Conservation (phyloP, 2,888 invertebrate genomes). For the Pasiphila rectangulata region DNA sequence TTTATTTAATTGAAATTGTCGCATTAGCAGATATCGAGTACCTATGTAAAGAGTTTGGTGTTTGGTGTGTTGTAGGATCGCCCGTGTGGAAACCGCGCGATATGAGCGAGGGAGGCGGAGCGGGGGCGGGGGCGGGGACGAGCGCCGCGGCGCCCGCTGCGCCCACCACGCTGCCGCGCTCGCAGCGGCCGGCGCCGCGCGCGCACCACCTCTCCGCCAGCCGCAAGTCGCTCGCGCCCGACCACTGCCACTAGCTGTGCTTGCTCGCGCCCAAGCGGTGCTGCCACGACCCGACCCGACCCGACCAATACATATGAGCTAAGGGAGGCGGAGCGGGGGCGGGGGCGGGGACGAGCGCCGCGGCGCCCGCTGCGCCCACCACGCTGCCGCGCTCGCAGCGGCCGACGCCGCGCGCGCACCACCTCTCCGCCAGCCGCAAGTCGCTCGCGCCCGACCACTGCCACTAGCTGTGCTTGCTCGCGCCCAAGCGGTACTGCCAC, state of each 20-base stretch:
- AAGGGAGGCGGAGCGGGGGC: conserved; percentile 80
- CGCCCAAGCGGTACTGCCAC: too few relatives aligned
- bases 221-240: conserved; percentile 79
- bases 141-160: conserved; percentile 43
- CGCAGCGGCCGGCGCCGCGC: conserved; percentile 71
- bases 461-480: too few relatives aligned
- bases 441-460: conserved; percentile 77
- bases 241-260: conserved; percentile 64
- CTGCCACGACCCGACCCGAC: too few relatives aligned
- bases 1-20: conserved; percentile 49
- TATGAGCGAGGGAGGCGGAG: conserved; percentile 77
- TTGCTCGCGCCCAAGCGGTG: not conserved
- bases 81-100: conserved; percentile 99
- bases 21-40: conserved; percentile 44
- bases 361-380: conserved; percentile 32
- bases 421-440: conserved; percentile 78
- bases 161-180: conserved; percentile 72
- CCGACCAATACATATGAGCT: too few relatives aligned
- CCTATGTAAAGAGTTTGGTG: conserved; percentile 79
- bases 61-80: conserved; percentile 92
- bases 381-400: conserved; percentile 45
- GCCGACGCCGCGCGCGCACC: conserved; percentile 67
- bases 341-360: conserved; percentile 38
- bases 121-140: conserved; percentile 30
- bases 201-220: conserved; percentile 73